Evolutionary conservation across 2,113 vertebrate genomes (phyloP), one percentile per base, ranked within the genome.

Genomic region (Microtus pennsylvanicus): DNA sequence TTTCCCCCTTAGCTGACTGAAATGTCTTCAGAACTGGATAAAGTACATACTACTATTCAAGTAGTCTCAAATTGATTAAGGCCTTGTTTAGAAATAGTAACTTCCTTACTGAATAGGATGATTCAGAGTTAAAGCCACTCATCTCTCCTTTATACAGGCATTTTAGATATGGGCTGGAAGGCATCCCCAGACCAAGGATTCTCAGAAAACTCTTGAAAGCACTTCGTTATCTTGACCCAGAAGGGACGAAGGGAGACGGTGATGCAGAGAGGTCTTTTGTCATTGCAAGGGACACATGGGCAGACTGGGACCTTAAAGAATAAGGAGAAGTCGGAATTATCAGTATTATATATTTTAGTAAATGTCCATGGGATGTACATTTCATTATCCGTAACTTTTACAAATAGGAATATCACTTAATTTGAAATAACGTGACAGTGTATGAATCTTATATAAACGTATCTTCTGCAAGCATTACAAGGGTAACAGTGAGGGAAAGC

Each of bases 391-490:
- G 30, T 82, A 81, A 38, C 67, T 5, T n/a, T 86, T 93, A 80
- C 52, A 61, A 74, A 47, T 93, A 69, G 22, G 21, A 89, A 74
- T 70, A 63, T 72, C 16, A 88, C 24, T 94, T 94, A 45, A 93
- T 76, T 88, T 85, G 69, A 96, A 87, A 93, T 11, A 42, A 74
- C 28, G 6, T 93, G 38, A 38, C 0, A 50, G 13, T 33, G 3
- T 67, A 7, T 78, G 19, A 9, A 87, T 93, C 75, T 96, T 91
- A 52, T 72, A 14, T 88, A 75, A 95, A 19, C 61, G 1, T 85
- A 76, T 91, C 12, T 70, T 87, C 58, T 82, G 13, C 26, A 87
- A 45, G 65, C 14, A 87, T 26, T 74, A 12, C 11, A 83, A 81
- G 16, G 45, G 12, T 58, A 1, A 22, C 7, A 30, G n/a, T 21